Percentiles rank a stretch among this genome's conserved stretches.
Conservation (phyloP, 2,888 invertebrate species). For the Rotaria socialis region DNA sequence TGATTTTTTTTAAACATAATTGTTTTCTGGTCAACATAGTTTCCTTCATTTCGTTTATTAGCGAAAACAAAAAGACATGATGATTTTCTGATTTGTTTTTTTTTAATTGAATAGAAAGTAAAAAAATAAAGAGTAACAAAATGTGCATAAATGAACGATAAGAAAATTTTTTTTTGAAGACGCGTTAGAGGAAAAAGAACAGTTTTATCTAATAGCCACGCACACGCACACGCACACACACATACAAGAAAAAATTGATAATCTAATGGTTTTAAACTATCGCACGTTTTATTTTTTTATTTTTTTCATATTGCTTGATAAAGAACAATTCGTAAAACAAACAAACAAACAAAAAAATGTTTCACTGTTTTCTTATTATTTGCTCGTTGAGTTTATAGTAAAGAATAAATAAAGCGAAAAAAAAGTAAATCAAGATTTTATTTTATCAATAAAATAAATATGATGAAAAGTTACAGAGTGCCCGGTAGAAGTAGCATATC, state of each 20-base stretch:
- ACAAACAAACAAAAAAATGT: not conserved
- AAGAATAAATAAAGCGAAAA: not conserved
- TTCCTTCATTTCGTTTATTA: not conserved
- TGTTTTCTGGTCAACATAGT: not conserved
- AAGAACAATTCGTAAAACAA: not conserved
- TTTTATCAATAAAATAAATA: not conserved
- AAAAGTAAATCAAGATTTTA: not conserved
- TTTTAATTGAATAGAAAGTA: conserved; percentile 7
- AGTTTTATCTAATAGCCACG: not conserved
- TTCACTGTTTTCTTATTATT: conserved; percentile 17
- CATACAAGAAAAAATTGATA: not conserved
- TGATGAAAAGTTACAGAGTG: not conserved
- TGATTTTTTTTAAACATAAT: not conserved
- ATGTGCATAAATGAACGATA: conserved; percentile 23
- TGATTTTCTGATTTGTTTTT: not conserved
- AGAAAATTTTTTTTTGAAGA: not conserved
- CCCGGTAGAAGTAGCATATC: not conserved
- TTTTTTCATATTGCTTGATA: not conserved
- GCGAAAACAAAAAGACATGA: not conserved
- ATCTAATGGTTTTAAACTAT: not conserved
- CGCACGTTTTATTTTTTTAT: not conserved
- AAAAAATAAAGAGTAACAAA: conserved; percentile 6
- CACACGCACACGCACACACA: not conserved
- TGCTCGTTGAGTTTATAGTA: not conserved
- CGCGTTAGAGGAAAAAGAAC: not conserved